Percentiles rank a stretch among this genome's conserved stretches.
Evolutionary conservation across 2,797 vertebrate species (phyloP).

Genomic region (Eleutherodactylus coqui): DNA sequence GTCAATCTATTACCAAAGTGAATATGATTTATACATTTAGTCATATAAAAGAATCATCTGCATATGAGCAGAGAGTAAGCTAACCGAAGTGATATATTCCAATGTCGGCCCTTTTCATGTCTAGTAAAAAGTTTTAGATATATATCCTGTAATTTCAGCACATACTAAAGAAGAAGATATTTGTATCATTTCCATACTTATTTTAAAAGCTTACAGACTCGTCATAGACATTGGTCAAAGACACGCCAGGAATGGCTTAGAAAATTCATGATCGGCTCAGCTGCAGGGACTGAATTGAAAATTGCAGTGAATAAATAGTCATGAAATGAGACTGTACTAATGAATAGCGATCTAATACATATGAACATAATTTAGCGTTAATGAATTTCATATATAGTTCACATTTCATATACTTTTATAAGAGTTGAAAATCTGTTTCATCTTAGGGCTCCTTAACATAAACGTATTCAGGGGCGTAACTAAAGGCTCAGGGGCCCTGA

Average conservation of each 20-base stretch:
- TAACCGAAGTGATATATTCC: background rate
- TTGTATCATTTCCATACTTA: constrained; percentile 17
- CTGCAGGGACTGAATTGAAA: constrained; percentile 21
- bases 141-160: constrained; percentile 8
- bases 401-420: background rate
- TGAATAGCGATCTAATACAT: constrained; percentile 28
- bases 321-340: background rate
- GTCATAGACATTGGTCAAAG: constrained; percentile 40
- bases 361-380: background rate
- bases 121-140: background rate
- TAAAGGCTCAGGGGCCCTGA: too few species aligned
- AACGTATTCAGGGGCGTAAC: too few species aligned
- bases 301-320: constrained; percentile 26
- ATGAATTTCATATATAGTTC: background rate
- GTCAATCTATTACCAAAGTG: too few species aligned
- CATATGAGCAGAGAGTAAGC: background rate
- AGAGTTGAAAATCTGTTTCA: too few species aligned
- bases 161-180: background rate
- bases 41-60: too few species aligned
- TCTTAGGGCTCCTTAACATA: too few species aligned
- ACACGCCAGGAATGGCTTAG: background rate
- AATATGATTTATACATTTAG: too few species aligned
- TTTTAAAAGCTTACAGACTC: constrained; percentile 28
- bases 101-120: constrained; percentile 4
- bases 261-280: constrained; percentile 37